These are phyloP conservation scores for Drosophila grimshawi DNA, from an alignment of 1,140 invertebrate genomes.

Conservation along the genomic window DNA sequence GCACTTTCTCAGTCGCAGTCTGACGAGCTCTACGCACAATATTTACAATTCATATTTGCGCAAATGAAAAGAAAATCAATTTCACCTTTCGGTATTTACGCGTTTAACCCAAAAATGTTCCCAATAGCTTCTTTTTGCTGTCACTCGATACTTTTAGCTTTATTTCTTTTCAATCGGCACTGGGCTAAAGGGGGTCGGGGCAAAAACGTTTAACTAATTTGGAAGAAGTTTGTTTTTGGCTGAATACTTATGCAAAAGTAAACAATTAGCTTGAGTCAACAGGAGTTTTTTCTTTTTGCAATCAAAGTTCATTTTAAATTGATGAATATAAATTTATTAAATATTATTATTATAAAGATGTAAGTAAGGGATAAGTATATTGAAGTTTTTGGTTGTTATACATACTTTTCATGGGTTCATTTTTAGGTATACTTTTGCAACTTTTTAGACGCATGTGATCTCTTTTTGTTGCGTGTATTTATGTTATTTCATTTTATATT, in stretches of 20 bases:
- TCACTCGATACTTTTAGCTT: slow-evolving; percentile 33
- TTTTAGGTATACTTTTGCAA: too few relatives aligned
- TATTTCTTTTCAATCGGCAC: slow-evolving; percentile 5
- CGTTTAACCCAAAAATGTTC: slow-evolving; percentile 75
- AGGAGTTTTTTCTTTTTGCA: background rate
- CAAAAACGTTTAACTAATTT: slow-evolving; percentile 6
- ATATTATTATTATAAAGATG: background rate
- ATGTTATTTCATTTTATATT: background rate
- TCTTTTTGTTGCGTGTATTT: too few relatives aligned
- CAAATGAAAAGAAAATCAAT: slow-evolving; percentile 85
- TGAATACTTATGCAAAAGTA: slow-evolving; percentile 4
- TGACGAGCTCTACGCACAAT: slow-evolving; percentile 66
- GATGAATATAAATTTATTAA: background rate
- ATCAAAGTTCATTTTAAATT: background rate
- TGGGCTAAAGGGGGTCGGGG: background rate
- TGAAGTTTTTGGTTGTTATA: too few relatives aligned
- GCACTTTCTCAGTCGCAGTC: slow-evolving; percentile 65
- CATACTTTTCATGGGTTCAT: too few relatives aligned
- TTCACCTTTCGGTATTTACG: slow-evolving; percentile 81
- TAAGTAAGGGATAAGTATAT: too few relatives aligned
- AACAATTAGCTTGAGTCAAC: background rate
- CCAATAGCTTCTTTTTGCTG: slow-evolving; percentile 36
- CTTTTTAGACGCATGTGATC: too few relatives aligned
- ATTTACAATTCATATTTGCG: slow-evolving; percentile 84
- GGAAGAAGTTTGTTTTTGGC: background rate